Base-by-base conservation (phyloP, 53 echinoderm and acorn worm species). In the Crossaster papposus region DNA sequence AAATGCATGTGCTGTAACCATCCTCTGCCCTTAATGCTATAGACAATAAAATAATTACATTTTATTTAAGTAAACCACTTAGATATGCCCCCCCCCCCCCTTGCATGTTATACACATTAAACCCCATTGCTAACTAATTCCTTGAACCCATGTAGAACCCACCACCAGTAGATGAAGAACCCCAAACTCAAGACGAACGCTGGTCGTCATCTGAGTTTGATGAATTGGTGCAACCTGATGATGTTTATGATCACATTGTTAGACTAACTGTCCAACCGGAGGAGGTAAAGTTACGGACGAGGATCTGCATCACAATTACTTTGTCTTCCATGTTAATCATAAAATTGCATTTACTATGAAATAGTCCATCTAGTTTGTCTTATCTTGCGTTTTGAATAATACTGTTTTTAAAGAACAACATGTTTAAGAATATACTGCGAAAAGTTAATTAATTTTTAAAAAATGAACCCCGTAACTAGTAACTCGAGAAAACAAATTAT, bases 231-330 rank as follows among this genome's bases (percentile, higher is more conserved):
- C 36, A 76, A 0, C 62, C 77, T n/a, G 64, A 87, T 14, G 87
- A 76, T 35, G 87, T 77, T 35, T 76, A 76, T 75, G 72, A 77
- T 62, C 76, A 75, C 34, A 51, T 87, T 36, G 18, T 22, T 58
- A 80, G 32, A 9, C 76, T 64, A 32, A 33, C 31, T 58, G 34
- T 87, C 22, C 11, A 14, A 87, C 76, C 58, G 35, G 75, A 20
- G 9, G 77, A 85, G 72, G 85, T 85, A 85, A 72, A 28, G 14
- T 36, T 68, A 23, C 23, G 65, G 15, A 3, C 31, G 23, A 14
- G 33, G 29, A 30, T 33, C 50, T 82, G 2, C 11, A n/a, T 35
- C 36, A 2, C 33, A 53, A 24, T 32, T 30, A 36, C 74, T 36
- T 14, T 17, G 3, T n/a, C 28, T 68, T 28, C 9, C 44, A 44